Evolutionary conservation across 2,113 vertebrate genomes (phyloP).

Genomic region (Xerus inauris): DNA sequence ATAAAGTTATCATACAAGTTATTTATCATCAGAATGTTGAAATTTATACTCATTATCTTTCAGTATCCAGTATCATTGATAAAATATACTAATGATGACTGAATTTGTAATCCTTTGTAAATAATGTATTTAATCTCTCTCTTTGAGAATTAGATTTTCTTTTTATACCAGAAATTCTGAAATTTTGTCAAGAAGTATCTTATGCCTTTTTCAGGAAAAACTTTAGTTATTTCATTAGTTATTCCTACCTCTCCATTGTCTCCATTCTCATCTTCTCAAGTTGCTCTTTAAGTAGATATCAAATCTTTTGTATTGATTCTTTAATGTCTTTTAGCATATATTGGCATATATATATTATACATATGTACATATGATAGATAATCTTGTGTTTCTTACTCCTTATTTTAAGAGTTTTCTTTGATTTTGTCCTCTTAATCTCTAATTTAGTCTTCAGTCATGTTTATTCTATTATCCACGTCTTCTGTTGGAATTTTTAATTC

Average conservation of each 20-base stretch:
- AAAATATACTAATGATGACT: not conserved
- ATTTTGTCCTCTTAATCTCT: not conserved
- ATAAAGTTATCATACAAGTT: not conserved
- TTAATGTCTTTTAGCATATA: not conserved
- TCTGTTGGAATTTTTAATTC: not conserved
- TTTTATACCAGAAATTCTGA: conserved; percentile 12
- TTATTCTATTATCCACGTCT: not conserved
- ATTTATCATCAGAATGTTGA: conserved; percentile 1
- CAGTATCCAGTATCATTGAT: not conserved
- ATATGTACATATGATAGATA: not conserved
- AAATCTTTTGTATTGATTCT: not conserved
- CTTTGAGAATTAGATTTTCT: not conserved
- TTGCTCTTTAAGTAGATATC: not conserved
- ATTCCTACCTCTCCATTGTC: not conserved
- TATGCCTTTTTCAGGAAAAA: not conserved
- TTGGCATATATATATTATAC: too few relatives aligned
- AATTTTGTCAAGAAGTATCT: not conserved
- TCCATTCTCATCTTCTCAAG: not conserved
- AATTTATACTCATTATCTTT: not conserved
- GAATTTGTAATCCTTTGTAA: not conserved
- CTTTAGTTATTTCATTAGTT: not conserved
- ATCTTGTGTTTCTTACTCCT: not conserved
- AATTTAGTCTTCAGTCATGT: not conserved
- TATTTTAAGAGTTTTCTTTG: not conserved
- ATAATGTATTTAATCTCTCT: not conserved